Conservation (phyloP, 2,888 invertebrate genomes). For the Mesodorylaimus sp. region DNA sequence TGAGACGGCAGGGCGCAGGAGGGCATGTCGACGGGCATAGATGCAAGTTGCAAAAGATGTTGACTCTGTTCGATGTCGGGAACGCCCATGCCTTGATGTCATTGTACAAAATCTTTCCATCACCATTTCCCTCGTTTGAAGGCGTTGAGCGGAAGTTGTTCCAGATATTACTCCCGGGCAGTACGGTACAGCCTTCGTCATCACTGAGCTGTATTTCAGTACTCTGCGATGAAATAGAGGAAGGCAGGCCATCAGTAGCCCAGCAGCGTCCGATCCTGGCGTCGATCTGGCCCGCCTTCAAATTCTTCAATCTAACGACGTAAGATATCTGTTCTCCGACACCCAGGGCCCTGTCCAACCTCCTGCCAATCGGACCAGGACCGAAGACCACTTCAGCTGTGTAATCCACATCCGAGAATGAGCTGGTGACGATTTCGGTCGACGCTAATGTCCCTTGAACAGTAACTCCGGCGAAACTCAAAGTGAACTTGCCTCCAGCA, state of each 20-base stretch:
- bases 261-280: slow-evolving; percentile 18
- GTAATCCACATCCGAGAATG: slow-evolving; percentile 12
- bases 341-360: slow-evolving; percentile 14
- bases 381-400: background rate
- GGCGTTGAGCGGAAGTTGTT: slow-evolving; percentile 12
- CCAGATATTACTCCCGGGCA: slow-evolving; percentile 14
- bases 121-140: background rate
- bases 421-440: slow-evolving; percentile 10
- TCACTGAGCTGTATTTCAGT: slow-evolving; percentile 14
- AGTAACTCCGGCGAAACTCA: slow-evolving; percentile 2
- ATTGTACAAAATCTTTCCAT: slow-evolving; percentile 10
- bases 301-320: slow-evolving; percentile 15
- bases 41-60: slow-evolving; percentile 19
- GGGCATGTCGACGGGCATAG: slow-evolving; percentile 16
- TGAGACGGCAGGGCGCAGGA: background rate
- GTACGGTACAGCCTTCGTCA: slow-evolving; percentile 12
- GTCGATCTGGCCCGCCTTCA: slow-evolving; percentile 15
- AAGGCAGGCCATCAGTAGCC: slow-evolving; percentile 19
- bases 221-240: too few relatives aligned
- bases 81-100: slow-evolving; percentile 20
- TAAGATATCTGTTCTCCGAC: slow-evolving; percentile 18
- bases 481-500: background rate
- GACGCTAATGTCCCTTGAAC: background rate
- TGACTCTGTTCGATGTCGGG: slow-evolving; percentile 16
- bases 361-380: slow-evolving; percentile 14